Evolutionary conservation across 2,888 invertebrate genomes (phyloP), one percentile per base, ranked within the genome.

Genomic region (Mimachlamys varia): DNA sequence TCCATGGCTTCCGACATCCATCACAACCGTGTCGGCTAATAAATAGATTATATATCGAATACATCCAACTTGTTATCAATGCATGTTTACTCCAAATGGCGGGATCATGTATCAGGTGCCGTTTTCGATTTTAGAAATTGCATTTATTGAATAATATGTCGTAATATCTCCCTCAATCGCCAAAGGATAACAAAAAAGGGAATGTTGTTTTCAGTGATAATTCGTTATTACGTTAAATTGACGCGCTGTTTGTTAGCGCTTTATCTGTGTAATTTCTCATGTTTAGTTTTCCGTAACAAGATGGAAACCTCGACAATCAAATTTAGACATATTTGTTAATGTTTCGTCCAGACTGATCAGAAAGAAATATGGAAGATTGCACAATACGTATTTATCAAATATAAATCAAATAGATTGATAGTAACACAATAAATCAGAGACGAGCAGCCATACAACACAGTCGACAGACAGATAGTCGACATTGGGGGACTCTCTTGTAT

Each of bases 251-350:
- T 76, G 76, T 76, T 76, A 76, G 76, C 27, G 33, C 27, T 0
- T 0, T 76, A 76, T 76, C 76, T 33, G 76, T 76, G 27, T 33
- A 33, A 76, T 76, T 33, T 76, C 33, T 76, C 76, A 76, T 76
- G 76, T 76, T 76, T 76, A 76, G 76, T 22, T 76, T 76, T 76
- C 33, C 76, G 13, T 76, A 76, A 76, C 76, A 27, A 76, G 76
- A 76, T 76, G 27, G 33, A 22, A 62, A 33, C 76, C 0, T 33
- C 13, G 27, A 76, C 76, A 76, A 76, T 76, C 76, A 76, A 76
- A 76, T 76, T 76, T 76, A 76, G 76, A 76, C 76, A 76, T 76
- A 76, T 76, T 76, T 76, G 76, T 76, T 76, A 76, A 76, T 76
- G 76, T 76, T 22, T 33, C 33, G 13, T 27, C 10, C 76, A 27